These are phyloP conservation scores for Rotaria magnacalcarata DNA, from an alignment of 2,888 invertebrate genomes.

Conservation along the genomic window DNA sequence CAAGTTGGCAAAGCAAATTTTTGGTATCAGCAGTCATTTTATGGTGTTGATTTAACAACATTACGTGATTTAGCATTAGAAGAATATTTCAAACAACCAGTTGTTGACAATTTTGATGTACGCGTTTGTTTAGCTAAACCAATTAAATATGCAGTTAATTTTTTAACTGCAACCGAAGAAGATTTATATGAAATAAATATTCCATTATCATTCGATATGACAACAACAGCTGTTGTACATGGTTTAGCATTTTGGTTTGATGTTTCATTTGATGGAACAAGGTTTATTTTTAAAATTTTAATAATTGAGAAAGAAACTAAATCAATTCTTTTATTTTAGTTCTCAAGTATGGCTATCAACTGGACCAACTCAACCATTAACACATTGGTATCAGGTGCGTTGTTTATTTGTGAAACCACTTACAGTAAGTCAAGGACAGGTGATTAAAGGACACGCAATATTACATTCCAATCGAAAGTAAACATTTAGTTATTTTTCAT, in stretches of 20 bases:
- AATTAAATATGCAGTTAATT: conserved; percentile 85
- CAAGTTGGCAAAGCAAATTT: conserved; percentile 97
- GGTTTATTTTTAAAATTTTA: conserved; percentile 50
- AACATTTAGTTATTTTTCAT: conserved; percentile 39
- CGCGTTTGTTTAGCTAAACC: conserved; percentile 92
- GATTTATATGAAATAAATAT: conserved; percentile 92
- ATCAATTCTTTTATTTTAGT: conserved; percentile 50
- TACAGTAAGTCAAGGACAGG: conserved; percentile 86
- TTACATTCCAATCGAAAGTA: conserved; percentile 84
- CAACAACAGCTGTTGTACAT: conserved; percentile 88
- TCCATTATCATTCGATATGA: conserved; percentile 82
- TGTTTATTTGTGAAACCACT: conserved; percentile 88
- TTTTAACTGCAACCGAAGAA: conserved; percentile 81
- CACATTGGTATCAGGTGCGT: conserved; percentile 97
- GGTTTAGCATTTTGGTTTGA: conserved; percentile 99
- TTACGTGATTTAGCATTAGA: conserved; percentile 85
- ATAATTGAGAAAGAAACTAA: no score
- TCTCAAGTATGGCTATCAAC: conserved; percentile 94
- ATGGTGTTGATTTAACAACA: conserved; percentile 90
- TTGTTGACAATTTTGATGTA: conserved; percentile 96
- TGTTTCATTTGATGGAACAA: conserved; percentile 80
- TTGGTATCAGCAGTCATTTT: conserved; percentile 96
- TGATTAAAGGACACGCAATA: conserved; percentile 77
- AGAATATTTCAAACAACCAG: conserved; percentile 94
- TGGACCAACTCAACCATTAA: conserved; percentile 90